These are phyloP conservation scores for Microcebus lehilahytsara DNA, from an alignment of 2,113 vertebrate species.

Conservation along the genomic window DNA sequence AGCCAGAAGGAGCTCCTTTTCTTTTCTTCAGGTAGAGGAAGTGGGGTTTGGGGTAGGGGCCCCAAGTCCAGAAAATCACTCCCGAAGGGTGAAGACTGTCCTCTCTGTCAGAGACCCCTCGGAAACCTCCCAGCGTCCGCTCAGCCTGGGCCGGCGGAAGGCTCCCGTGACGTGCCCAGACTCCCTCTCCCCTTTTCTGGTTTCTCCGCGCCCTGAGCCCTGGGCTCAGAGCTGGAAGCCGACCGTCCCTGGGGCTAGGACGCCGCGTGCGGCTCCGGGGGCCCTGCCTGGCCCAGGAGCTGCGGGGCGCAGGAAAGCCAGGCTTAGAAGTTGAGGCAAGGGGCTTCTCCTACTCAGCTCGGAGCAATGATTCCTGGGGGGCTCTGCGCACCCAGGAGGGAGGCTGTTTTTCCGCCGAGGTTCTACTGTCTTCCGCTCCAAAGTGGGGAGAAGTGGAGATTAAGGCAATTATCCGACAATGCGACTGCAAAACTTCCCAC, in stretches of 20 bases:
- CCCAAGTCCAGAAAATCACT: not conserved
- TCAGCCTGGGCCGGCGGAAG: not conserved
- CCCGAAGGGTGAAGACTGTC: not conserved
- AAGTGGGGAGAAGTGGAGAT: not conserved
- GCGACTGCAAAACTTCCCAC: not conserved
- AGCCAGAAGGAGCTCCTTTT: not conserved
- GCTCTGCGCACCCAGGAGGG: not conserved
- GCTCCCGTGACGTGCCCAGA: accelerated
- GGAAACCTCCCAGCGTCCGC: not conserved
- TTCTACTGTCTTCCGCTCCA: not conserved
- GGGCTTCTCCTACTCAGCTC: not conserved
- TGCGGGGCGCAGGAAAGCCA: not conserved
- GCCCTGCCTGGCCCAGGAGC: not conserved
- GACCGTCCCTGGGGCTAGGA: not conserved
- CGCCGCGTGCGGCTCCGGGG: too few relatives aligned
- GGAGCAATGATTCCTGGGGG: not conserved
- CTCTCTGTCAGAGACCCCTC: accelerated
- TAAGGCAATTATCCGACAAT: not conserved
- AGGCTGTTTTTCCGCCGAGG: not conserved
- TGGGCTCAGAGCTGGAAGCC: not conserved
- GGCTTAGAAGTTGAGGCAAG: not conserved
- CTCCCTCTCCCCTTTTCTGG: not conserved
- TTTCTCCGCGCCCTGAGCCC: not conserved
- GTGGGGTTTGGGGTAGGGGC: not conserved
- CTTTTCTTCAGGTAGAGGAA: not conserved